Conservation (phyloP, 2,797 vertebrate genomes). For the Apodemus agrarius region DNA sequence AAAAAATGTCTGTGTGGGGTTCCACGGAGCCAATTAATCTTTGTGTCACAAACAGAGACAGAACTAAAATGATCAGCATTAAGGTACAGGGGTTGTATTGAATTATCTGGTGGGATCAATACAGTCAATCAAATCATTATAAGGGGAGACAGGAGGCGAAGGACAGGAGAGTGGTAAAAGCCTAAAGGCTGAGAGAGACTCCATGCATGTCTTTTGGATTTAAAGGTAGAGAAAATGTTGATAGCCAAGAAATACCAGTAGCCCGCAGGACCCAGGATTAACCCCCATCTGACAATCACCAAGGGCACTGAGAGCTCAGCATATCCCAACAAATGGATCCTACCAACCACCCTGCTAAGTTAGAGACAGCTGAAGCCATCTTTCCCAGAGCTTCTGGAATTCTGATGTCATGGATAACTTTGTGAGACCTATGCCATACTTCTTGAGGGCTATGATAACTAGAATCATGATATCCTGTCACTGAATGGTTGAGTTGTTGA, state of each 20-base stretch:
- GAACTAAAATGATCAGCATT: neutral
- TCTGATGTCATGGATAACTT: neutral
- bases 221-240: neutral
- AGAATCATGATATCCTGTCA: fast-evolving
- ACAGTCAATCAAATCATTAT: neutral
- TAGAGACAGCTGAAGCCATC: neutral
- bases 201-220: neutral
- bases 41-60: neutral
- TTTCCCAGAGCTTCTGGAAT: neutral
- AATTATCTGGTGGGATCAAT: neutral
- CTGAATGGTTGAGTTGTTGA: neutral
- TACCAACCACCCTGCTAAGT: fast-evolving
- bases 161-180: neutral
- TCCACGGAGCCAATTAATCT: too few relatives aligned
- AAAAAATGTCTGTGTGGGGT: fast-evolving
- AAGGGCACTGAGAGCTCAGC: neutral
- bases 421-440: fast-evolving
- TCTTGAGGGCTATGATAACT: too few relatives aligned
- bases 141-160: neutral
- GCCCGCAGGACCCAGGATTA: neutral
- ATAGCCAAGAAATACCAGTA: neutral
- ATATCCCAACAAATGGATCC: neutral
- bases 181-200: neutral
- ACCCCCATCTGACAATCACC: neutral
- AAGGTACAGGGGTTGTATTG: neutral